A percentile compares a stretch with the other conserved stretches of the same genome.
Evolutionary conservation across 2,113 vertebrate species (phyloP).

Genomic region (Chaenocephalus aceratus): DNA sequence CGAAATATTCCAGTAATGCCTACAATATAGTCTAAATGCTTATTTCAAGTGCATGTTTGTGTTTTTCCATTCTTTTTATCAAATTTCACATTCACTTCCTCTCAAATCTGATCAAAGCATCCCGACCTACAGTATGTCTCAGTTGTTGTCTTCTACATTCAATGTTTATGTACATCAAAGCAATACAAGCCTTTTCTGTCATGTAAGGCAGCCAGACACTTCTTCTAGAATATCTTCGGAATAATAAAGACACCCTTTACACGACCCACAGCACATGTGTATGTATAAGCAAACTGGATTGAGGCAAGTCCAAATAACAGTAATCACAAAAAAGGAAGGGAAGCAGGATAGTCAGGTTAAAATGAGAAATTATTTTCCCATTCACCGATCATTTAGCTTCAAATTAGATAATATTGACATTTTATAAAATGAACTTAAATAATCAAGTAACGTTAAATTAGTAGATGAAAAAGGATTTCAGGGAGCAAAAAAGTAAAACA

Average conservation of each 20-base stretch:
- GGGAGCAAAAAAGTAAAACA: too few species aligned
- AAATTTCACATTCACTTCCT: slow-evolving; percentile 37
- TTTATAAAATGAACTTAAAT: too few species aligned
- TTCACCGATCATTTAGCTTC: background rate
- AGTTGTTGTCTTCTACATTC: slow-evolving; percentile 26
- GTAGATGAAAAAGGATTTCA: too few species aligned
- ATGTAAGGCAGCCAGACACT: slow-evolving; percentile 36
- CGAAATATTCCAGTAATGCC: slow-evolving; percentile 37
- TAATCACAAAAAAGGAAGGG: slow-evolving; percentile 15
- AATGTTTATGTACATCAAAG: slow-evolving; percentile 38
- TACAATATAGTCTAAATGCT: slow-evolving; percentile 28
- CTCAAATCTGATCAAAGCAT: slow-evolving; percentile 49
- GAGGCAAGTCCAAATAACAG: slow-evolving; percentile 9
- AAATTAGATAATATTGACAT: background rate
- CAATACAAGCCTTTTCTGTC: slow-evolving; percentile 27
- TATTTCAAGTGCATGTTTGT: slow-evolving; percentile 34
- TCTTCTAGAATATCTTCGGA: slow-evolving; percentile 31
- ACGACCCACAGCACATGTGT: slow-evolving; percentile 22
- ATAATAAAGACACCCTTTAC: slow-evolving; percentile 49
- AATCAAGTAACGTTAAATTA: too few species aligned
- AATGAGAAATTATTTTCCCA: background rate
- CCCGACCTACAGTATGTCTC: slow-evolving; percentile 5
- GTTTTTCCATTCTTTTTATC: slow-evolving; percentile 44
- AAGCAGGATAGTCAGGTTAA: background rate
- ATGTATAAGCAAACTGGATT: slow-evolving; percentile 33